A percentile compares a stretch with the other conserved stretches of the same genome.
Evolutionary conservation across 2,113 vertebrate species (phyloP).

Genomic region (Sula dactylatra): DNA sequence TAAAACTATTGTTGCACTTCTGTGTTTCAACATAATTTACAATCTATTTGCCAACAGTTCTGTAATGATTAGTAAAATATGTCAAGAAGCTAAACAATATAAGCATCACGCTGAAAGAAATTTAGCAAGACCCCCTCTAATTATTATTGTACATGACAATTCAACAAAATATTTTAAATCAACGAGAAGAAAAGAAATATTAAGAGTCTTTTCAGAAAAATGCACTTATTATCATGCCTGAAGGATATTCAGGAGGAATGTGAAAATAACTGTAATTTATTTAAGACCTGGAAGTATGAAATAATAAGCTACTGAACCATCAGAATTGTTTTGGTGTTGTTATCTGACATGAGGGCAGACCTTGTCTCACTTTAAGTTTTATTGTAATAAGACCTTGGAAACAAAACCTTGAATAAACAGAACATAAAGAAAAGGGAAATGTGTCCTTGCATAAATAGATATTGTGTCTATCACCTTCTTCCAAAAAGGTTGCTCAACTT

Average conservation of each 20-base stretch:
- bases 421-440: slow-evolving; percentile 79
- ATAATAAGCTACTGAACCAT: slow-evolving; percentile 76
- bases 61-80: slow-evolving; percentile 56
- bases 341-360: slow-evolving; percentile 78
- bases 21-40: slow-evolving; percentile 34
- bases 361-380: slow-evolving; percentile 81
- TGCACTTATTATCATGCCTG: slow-evolving; percentile 66
- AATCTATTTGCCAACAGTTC: slow-evolving; percentile 62
- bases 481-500: slow-evolving; percentile 75
- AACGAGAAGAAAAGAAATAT: slow-evolving; percentile 63
- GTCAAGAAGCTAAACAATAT: slow-evolving; percentile 63
- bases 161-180: slow-evolving; percentile 67
- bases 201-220: slow-evolving; percentile 64
- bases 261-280: slow-evolving; percentile 78
- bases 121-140: slow-evolving; percentile 61
- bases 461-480: slow-evolving; percentile 83
- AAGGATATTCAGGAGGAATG: slow-evolving; percentile 73
- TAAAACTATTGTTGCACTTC: neutral
- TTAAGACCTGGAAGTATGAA: slow-evolving; percentile 77
- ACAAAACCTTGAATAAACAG: slow-evolving; percentile 81
- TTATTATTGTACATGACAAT: slow-evolving; percentile 65
- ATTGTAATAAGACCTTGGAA: slow-evolving; percentile 83
- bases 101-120: slow-evolving; percentile 54
- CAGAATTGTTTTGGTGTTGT: slow-evolving; percentile 78
- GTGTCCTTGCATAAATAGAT: slow-evolving; percentile 83